Evolutionary conservation across 1,140 invertebrate genomes (phyloP), one percentile per base, ranked within the genome.

Genomic region (Nautilus pompilius): DNA sequence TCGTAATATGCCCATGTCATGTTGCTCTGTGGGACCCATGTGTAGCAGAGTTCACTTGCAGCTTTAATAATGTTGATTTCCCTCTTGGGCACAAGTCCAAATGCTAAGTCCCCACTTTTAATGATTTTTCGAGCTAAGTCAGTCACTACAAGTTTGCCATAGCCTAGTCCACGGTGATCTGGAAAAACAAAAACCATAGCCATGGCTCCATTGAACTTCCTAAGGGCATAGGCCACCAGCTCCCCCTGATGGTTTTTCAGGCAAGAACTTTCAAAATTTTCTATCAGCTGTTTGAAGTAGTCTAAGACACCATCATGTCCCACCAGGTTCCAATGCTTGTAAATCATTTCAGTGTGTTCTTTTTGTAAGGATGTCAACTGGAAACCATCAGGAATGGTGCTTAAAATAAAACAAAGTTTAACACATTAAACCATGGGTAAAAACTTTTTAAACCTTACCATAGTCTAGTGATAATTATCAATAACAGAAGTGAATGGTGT

Each of bases 131-230:
- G 46, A 4, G 71, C 69, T 10, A 75, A 63, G 46, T 73, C 69
- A 5, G 45, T 57, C 10, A 75, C 48, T 0, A 75, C 60, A 22
- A 73, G 66, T 26, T 70, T 64, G 33, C 70, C 68, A 29, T 72
- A 68, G 49, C 67, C 66, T 54, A 66, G 54, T 6, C 65, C 63
- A 10, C 67, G 58, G 49, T 71, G 65, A 20, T 71, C 64, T 30
- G 71, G 68, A 46, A 72, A 67, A 13, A 73, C 73, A 62, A 66
- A 69, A 32, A 75, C 41, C 64, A 71, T 73, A 20, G 71, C 69
- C 60, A 75, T 75, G 1, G 73, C 71, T 1, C 73, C 73, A 54
- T 75, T 73, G 61, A 68, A 73, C 63, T 75, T 71, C 67, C 73
- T 70, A 41, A 66, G 70, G 15, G 70, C 70, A 55, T 75, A 75